Conservation (phyloP, 2,113 vertebrate species). For the Rynchops niger region DNA sequence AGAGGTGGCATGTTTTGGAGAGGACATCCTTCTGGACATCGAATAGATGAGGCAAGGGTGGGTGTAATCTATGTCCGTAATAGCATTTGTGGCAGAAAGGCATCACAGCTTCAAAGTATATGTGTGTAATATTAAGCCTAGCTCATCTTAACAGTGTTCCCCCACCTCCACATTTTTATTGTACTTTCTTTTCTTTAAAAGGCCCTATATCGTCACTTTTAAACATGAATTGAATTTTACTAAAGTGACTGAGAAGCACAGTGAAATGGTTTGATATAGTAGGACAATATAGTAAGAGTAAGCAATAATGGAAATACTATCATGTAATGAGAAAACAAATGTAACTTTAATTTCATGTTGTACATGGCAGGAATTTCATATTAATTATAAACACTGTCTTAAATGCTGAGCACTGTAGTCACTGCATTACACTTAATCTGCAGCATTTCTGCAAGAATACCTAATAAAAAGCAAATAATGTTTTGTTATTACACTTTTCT, state of each 20-base stretch:
- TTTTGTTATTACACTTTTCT: neutral
- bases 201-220: neutral
- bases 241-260: neutral
- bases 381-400: neutral
- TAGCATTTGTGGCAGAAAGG: neutral
- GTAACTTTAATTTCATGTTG: neutral
- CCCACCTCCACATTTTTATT: neutral
- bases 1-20: neutral
- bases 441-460: neutral
- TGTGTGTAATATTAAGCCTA: neutral
- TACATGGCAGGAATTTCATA: neutral
- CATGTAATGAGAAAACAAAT: neutral
- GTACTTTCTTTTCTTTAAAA: neutral
- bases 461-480: neutral
- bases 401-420: neutral
- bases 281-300: neutral
- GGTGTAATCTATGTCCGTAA: neutral
- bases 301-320: neutral
- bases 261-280: neutral
- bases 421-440: neutral
- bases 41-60: neutral
- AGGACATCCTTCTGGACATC: neutral
- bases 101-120: neutral
- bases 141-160: neutral
- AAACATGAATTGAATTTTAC: neutral